Conservation (phyloP, 2,113 vertebrate genomes). For the Onychostoma macrolepis region DNA sequence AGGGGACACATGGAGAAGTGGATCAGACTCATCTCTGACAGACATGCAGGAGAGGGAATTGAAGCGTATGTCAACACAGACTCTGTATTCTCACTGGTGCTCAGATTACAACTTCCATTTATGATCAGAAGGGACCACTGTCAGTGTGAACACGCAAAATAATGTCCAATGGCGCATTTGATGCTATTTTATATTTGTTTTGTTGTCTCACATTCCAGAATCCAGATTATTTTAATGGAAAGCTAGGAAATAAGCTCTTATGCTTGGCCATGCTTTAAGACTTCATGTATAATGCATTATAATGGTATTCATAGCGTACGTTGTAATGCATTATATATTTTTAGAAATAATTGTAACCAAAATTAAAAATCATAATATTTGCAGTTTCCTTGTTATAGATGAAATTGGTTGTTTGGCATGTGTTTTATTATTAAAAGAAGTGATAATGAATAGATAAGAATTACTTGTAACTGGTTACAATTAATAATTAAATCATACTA, state of each 20-base stretch:
- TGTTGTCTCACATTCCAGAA: background rate
- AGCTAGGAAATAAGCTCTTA: background rate
- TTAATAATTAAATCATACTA: background rate
- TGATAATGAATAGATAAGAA: background rate
- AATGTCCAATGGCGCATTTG: background rate
- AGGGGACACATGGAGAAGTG: conserved; percentile 24
- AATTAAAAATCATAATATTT: background rate
- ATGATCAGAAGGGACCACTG: background rate
- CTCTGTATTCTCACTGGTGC: conserved; percentile 2
- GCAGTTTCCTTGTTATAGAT: background rate
- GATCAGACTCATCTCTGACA: conserved; percentile 23
- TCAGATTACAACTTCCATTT: conserved; percentile 2
- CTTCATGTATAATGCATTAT: background rate
- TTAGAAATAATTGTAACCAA: background rate
- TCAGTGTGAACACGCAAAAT: background rate
- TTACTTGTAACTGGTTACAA: background rate
- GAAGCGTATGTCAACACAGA: conserved; percentile 17
- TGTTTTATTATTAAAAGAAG: background rate
- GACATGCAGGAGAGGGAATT: background rate
- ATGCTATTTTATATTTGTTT: background rate
- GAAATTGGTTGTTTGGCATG: background rate
- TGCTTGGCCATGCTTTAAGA: background rate
- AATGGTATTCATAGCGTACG: background rate
- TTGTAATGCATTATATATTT: background rate
- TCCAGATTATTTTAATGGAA: background rate